Conservation (phyloP, 2,888 invertebrate species). For the Tachina lurida region DNA sequence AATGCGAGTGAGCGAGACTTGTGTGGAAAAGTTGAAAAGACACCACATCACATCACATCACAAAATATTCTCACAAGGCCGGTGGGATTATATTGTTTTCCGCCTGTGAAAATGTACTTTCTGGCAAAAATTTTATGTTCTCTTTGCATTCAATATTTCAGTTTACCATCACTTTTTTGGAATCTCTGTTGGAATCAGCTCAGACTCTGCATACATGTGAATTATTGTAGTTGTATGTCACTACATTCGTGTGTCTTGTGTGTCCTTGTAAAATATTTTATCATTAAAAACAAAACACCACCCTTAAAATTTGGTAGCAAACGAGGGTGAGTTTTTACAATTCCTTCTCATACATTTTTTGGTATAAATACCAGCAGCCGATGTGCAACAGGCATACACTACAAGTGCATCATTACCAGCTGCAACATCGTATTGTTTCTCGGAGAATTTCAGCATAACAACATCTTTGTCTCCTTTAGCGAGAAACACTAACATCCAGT, state of each 20-base stretch:
- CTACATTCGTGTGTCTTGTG: too few relatives aligned
- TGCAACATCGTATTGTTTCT: conserved; percentile 40
- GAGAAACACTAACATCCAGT: conserved; percentile 30
- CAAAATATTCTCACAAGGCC: neutral
- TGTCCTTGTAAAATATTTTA: too few relatives aligned
- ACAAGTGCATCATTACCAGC: conserved; percentile 66
- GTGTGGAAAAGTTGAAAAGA: neutral
- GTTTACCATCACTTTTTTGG: too few relatives aligned
- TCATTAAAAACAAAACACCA: conserved; percentile 2
- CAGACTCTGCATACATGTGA: too few relatives aligned
- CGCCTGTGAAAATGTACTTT: too few relatives aligned
- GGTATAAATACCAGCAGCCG: conserved; percentile 60
- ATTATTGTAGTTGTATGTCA: too few relatives aligned
- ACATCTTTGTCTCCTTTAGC: neutral
- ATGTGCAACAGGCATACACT: conserved; percentile 68
- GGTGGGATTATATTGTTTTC: too few relatives aligned
- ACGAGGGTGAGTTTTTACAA: conserved; percentile 8
- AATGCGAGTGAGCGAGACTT: neutral
- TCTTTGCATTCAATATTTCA: too few relatives aligned
- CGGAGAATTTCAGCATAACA: neutral
- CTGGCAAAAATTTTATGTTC: too few relatives aligned
- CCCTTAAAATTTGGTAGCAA: conserved; percentile 20
- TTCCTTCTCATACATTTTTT: neutral
- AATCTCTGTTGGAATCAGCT: too few relatives aligned
- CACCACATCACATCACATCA: too few relatives aligned